Percentiles rank a stretch among this genome's conserved stretches.
Conservation (phyloP, 1,140 invertebrate species). For the Sminthurides bifidus region DNA sequence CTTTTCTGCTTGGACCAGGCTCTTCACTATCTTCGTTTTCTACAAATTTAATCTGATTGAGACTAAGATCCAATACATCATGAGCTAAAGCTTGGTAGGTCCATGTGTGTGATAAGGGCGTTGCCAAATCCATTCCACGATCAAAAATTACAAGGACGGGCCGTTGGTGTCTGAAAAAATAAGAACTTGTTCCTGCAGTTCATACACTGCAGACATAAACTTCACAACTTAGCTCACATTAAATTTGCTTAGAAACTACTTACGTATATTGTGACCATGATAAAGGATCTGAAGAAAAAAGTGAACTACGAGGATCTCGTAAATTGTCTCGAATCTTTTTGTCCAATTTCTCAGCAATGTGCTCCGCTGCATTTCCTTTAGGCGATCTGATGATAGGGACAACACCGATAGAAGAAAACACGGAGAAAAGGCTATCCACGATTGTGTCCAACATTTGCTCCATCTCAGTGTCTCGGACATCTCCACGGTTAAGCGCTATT, state of each 20-base stretch:
- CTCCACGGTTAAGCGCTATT: conserved; percentile 82
- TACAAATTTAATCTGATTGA: conserved; percentile 69
- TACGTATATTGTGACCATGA: conserved; percentile 19
- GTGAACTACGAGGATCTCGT: conserved; percentile 88
- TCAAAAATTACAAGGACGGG: conserved; percentile 88
- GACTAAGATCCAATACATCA: conserved; percentile 79
- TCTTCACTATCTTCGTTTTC: conserved; percentile 50
- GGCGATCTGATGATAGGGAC: conserved; percentile 91
- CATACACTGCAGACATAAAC: neutral
- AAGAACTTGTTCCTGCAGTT: neutral
- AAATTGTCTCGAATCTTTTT: conserved; percentile 95
- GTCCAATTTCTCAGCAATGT: conserved; percentile 92
- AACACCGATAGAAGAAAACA: conserved; percentile 79
- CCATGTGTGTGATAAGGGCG: conserved; percentile 97
- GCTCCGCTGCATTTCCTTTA: conserved; percentile 92
- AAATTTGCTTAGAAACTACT: conserved; percentile 25
- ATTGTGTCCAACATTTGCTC: conserved; percentile 85
- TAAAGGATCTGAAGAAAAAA: conserved; percentile 74
- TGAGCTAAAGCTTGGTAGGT: conserved; percentile 96
- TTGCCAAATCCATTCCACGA: conserved; percentile 91
- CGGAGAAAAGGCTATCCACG: conserved; percentile 91
- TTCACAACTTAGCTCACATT: neutral
- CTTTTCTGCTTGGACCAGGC: conserved; percentile 32
- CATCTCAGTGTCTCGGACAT: conserved; percentile 93
- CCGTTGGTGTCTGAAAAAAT: conserved; percentile 68